Conservation (phyloP, 2,888 invertebrate species). For the Petrolisthes manimaculis region DNA sequence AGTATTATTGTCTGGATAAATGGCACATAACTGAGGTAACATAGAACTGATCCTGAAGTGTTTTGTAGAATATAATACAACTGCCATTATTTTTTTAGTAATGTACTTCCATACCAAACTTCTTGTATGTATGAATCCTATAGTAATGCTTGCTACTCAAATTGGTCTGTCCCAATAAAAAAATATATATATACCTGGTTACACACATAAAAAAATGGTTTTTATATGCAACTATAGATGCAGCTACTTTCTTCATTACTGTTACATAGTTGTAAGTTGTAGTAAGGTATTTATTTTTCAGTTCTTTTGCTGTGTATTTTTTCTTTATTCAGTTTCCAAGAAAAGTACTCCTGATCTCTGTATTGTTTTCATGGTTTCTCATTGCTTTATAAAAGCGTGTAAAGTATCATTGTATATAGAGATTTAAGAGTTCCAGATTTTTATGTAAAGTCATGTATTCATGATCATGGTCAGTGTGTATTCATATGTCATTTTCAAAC, state of each 20-base stretch:
- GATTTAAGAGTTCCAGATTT: conserved; percentile 63
- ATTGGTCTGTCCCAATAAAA: conserved; percentile 30
- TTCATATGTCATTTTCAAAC: conserved; percentile 61
- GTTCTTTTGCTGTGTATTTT: conserved; percentile 36
- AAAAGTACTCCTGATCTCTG: conserved; percentile 48
- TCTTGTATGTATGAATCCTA: not conserved
- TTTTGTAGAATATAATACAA: conserved; percentile 22
- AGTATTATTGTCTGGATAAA: conserved; percentile 18
- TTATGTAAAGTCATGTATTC: conserved; percentile 59
- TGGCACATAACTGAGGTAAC: conserved; percentile 14
- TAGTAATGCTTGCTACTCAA: conserved; percentile 29
- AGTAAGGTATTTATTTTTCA: conserved; percentile 40
- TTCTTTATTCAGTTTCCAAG: conserved; percentile 24
- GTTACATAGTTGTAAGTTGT: conserved; percentile 21
- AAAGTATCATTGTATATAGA: conserved; percentile 58
- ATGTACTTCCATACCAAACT: conserved; percentile 36
- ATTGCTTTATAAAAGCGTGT: conserved; percentile 59
- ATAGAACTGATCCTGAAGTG: conserved; percentile 13
- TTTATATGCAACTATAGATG: conserved; percentile 18
- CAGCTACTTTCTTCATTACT: conserved; percentile 34
- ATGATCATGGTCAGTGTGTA: conserved; percentile 62
- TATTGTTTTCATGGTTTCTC: conserved; percentile 46
- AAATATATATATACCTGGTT: not conserved
- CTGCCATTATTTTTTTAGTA: conserved; percentile 38
- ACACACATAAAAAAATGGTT: conserved; percentile 13